Evolutionary conservation across 2,888 invertebrate genomes (phyloP), one percentile per base, ranked within the genome.

Genomic region (Andrena bicolor): DNA sequence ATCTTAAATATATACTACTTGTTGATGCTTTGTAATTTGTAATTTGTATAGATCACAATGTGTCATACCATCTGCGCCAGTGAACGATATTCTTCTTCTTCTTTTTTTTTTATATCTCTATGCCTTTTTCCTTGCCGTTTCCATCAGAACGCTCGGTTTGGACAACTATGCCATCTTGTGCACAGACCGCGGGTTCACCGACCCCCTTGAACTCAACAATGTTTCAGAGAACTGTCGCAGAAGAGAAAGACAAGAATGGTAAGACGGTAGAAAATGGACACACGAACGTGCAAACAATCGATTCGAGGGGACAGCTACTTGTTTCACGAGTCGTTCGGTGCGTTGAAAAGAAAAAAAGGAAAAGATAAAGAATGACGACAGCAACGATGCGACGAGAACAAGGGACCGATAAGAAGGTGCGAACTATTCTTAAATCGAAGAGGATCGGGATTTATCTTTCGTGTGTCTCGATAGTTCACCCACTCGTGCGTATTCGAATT

Each of bases 11-110:
- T 90, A 89, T 92, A 92, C 91, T 92, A 92, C 92, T 91, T 92
- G 87, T 91, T 91, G 91, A 92, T 92, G 91, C 88, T 92, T 92
- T 90, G 90, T 92, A 90, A 92, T 92, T 93, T 92, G 89, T 92
- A 90, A 89, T 87, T 91, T 90, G 84, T 91, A 92, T 92, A 92
- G 92, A 93, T 93, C 93, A 93, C 93, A 93, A 93, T 92, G 92
- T 92, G 91, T 93, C 92, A 91, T 92, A 92, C 92, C 92, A 92
- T 89, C 90, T 90, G 89, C 91, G 90, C 89, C 91, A 89, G 88
- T 91, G 83, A 93, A 91, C 90, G 87, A 87, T 88, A 84, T 88
- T 85, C 28, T 56, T 23, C 23, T 23, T 23, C 1, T 20, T n/a
- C 20, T 35, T 20, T 20, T 13, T 71, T 20, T 20, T 2, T 49